phyloP scores from a whole-genome alignment of 2,888 invertebrate genomes.

The Dasypogon diadema region DNA sequence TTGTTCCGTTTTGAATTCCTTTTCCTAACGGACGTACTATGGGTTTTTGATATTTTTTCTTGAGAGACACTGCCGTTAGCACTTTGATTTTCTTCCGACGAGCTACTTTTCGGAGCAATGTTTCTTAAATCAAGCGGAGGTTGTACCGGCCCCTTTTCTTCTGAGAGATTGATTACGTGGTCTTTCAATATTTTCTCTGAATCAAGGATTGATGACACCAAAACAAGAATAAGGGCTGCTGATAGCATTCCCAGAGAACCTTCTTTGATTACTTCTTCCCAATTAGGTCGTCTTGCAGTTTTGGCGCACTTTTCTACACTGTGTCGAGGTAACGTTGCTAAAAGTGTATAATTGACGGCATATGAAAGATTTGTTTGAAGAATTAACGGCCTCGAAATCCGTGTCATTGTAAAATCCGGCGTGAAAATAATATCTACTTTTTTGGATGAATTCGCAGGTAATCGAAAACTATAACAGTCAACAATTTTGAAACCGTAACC shows the following conservation, averaged over 20 bases:
- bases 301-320: conserved; percentile 78
- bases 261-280: conserved; percentile 81
- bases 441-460: conserved; percentile 79
- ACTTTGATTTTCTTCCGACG: neutral
- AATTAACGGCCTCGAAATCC: conserved; percentile 76
- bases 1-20: conserved; percentile 51
- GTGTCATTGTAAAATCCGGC: conserved; percentile 86
- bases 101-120: conserved; percentile 59
- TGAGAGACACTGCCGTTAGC: neutral
- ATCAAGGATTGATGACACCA: conserved; percentile 79
- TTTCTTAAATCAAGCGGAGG: conserved; percentile 75
- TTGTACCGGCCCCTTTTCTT: conserved; percentile 71
- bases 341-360: conserved; percentile 77
- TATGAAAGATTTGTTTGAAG: conserved; percentile 74
- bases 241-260: conserved; percentile 73
- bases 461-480: conserved; percentile 79
- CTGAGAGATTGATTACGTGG: conserved; percentile 68
- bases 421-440: conserved; percentile 89
- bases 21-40: conserved; percentile 9
- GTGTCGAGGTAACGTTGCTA: conserved; percentile 74
- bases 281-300: conserved; percentile 78
- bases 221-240: conserved; percentile 74
- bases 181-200: conserved; percentile 76
- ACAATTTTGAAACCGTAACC: conserved; percentile 84
- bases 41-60: conserved; percentile 7